These are phyloP conservation scores for Carlito syrichta DNA, from an alignment of 2,113 vertebrate genomes.

Conservation along the genomic window DNA sequence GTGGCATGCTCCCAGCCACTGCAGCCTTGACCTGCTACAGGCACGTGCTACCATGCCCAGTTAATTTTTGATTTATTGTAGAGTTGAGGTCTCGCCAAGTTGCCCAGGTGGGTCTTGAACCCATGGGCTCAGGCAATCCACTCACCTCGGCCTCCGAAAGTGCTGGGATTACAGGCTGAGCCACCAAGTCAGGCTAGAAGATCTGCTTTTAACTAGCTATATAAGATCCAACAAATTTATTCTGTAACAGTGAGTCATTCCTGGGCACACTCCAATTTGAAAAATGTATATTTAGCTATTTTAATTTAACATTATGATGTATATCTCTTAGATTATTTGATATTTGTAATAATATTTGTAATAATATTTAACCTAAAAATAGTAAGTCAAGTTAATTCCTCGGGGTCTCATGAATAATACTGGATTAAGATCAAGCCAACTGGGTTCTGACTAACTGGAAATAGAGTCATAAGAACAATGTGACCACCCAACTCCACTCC, in stretches of 20 bases:
- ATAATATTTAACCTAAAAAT: neutral
- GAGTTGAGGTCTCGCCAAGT: too few species aligned
- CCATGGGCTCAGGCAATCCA: too few species aligned
- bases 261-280: neutral
- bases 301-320: slow-evolving; percentile 14
- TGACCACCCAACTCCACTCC: neutral
- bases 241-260: neutral
- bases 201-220: neutral
- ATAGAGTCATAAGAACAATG: neutral
- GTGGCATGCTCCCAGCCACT: too few species aligned
- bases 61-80: too few species aligned
- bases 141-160: too few species aligned
- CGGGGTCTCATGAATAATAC: neutral
- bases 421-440: neutral
- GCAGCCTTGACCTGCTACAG: too few species aligned
- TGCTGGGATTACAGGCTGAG: too few species aligned
- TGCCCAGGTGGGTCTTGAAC: too few species aligned
- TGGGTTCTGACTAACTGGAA: neutral
- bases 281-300: neutral
- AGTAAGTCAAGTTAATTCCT: neutral
- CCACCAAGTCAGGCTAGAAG: too few species aligned
- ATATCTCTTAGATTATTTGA: neutral
- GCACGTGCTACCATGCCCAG: too few species aligned
- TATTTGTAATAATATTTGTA: neutral
- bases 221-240: neutral